Conservation (phyloP, 2,888 invertebrate species). For the Lasioglossum leucozonium region DNA sequence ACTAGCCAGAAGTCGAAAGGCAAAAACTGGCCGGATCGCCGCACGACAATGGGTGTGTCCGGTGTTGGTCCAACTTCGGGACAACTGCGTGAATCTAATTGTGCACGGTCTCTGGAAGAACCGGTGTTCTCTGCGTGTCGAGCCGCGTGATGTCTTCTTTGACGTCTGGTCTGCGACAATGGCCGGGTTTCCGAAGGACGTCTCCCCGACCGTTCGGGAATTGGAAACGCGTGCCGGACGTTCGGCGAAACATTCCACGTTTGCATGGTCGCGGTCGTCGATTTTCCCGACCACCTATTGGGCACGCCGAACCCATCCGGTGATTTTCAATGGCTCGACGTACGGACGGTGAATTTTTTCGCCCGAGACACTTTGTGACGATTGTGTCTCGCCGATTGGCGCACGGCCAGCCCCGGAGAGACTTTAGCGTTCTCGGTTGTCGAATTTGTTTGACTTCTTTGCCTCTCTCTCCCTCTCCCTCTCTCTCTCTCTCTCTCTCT, state of each 20-base stretch:
- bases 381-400: conserved; percentile 36
- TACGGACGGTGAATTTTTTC: conserved; percentile 12
- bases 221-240: conserved; percentile 63
- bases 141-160: conserved; percentile 73
- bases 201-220: conserved; percentile 37
- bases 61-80: conserved; percentile 78
- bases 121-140: conserved; percentile 28
- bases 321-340: conserved; percentile 41
- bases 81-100: conserved; percentile 78
- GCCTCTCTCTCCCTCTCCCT: too few species aligned
- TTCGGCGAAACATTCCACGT: conserved; percentile 46
- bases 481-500: too few species aligned
- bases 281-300: conserved; percentile 35
- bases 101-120: conserved; percentile 65
- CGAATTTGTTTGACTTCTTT: too few species aligned
- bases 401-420: conserved; percentile 15
- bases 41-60: conserved; percentile 61
- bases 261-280: conserved; percentile 40
- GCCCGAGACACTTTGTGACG: conserved; percentile 2
- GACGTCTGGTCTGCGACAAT: conserved; percentile 35
- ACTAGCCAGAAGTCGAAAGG: conserved; percentile 18
- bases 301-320: conserved; percentile 10
- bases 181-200: conserved; percentile 8
- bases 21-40: conserved; percentile 39
- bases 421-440: background rate